Evolutionary conservation across 2,888 invertebrate genomes (phyloP).

Genomic region (Mythimna loreyi): DNA sequence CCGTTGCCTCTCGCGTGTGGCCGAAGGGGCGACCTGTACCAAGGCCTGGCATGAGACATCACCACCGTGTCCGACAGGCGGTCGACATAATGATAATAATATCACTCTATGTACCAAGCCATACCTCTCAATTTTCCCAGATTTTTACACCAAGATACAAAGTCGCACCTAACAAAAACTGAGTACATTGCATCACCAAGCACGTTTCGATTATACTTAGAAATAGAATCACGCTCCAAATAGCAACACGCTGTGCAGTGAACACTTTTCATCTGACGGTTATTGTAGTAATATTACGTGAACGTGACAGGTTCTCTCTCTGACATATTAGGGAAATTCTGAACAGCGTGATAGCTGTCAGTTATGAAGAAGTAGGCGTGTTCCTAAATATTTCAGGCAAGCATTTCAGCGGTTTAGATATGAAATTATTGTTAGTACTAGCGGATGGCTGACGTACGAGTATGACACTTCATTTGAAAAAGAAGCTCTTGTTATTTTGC

Average conservation of each 20-base stretch:
- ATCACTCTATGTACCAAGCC: too few relatives aligned
- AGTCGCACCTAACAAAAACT: background rate
- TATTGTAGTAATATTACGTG: constrained; percentile 27
- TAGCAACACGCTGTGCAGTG: constrained; percentile 23
- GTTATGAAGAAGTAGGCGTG: background rate
- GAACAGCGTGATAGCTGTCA: constrained; percentile 38
- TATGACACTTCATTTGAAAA: too few relatives aligned
- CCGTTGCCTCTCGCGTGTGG: too few relatives aligned
- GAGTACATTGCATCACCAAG: background rate
- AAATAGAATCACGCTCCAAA: constrained; percentile 57
- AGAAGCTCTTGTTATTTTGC: too few relatives aligned
- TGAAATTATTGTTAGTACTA: background rate
- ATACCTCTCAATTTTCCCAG: too few relatives aligned
- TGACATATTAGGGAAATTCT: constrained; percentile 28
- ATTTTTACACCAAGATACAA: background rate
- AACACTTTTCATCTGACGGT: constrained; percentile 33
- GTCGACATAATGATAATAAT: too few relatives aligned
- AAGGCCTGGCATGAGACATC: too few relatives aligned
- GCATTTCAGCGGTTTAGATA: background rate
- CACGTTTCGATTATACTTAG: constrained; percentile 3
- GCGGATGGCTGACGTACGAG: too few relatives aligned
- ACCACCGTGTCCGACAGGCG: too few relatives aligned
- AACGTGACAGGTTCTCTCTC: constrained; percentile 20
- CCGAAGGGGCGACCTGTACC: too few relatives aligned
- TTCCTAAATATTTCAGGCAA: background rate